Base-by-base conservation (phyloP, 2,113 vertebrate genomes). In the Emydura subglobosa region DNA sequence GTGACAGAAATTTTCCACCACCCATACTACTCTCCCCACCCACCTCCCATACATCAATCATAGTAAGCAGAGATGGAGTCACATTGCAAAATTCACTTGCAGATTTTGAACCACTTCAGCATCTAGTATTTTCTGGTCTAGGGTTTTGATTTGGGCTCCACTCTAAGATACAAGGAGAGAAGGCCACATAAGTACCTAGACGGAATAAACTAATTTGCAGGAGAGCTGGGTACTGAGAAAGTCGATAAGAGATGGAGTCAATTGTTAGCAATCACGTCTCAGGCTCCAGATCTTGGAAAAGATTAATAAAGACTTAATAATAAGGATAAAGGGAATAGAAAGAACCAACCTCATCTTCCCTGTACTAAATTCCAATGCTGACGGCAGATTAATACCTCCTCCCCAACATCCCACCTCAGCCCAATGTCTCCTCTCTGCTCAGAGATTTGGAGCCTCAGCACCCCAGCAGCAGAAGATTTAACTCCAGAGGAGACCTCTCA, bases 251-350 rank as follows among this genome's bases (percentile, higher is more conserved):
- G 82, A 65, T 57, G 29, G 11, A 81, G 16, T 50, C 34, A 14
- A 22, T 89, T 93, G 78, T 57, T 39, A 89, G 4, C 25, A 39
- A n/a, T 34, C 44, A 54, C 54, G 68, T 47, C 80, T 72, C 83
- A 94, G 86, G 9, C 39, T 59, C 25, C 42, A 68, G 54, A 86
- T 89, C 83, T 79, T 79, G 54, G 80, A 86, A 85, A 39, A 9
- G 54, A 61, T 27, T 8, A 47, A 78, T 47, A 39, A 87, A 87
- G 74, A 82, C 49, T 55, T 44, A 50, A 27, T 31, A 84, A 74
- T 39, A 61, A 90, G 83, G 76, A 93, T 82, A 7, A 47, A 54
- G 39, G n/a, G 44, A 72, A 50, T 47, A 91, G 31, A 85, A 91
- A 87, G 82, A 94, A 68, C 85, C 34, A 57, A 29, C 53, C 17